These are phyloP conservation scores for Tiliacea aurago DNA, from an alignment of 2,888 invertebrate species.

Conservation along the genomic window DNA sequence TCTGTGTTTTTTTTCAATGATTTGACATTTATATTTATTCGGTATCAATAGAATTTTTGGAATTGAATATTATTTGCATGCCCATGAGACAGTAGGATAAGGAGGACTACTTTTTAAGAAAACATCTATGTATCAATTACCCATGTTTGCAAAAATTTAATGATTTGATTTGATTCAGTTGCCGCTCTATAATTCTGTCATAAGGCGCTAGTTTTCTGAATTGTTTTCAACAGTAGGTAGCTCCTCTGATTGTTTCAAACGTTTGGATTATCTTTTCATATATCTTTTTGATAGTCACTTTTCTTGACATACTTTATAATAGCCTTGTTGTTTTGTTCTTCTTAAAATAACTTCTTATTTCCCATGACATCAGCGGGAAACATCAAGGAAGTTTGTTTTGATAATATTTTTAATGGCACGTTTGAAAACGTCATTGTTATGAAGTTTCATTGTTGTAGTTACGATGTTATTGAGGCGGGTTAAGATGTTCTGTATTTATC, in stretches of 20 bases:
- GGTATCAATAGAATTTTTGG: too few relatives aligned
- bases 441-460: constrained; percentile 43
- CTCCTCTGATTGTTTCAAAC: neutral
- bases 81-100: too few relatives aligned
- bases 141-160: too few relatives aligned
- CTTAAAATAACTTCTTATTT: constrained; percentile 48
- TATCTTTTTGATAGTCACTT: constrained; percentile 3
- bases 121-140: too few relatives aligned
- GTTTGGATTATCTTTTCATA: neutral
- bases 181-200: neutral
- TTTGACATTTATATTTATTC: too few relatives aligned
- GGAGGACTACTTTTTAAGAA: too few relatives aligned
- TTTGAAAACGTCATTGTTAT: constrained; percentile 48
- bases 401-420: constrained; percentile 51
- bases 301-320: constrained; percentile 7
- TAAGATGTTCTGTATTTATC: constrained; percentile 18
- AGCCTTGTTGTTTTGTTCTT: constrained; percentile 50
- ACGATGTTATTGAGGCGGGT: constrained; percentile 41
- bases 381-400: constrained; percentile 45
- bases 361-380: constrained; percentile 47
- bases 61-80: too few relatives aligned
- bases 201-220: neutral
- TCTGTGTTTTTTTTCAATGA: too few relatives aligned
- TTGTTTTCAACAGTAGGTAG: neutral
- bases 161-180: too few relatives aligned